These are phyloP conservation scores for Pelecanus crispus DNA, from an alignment of 2,113 vertebrate genomes.

Conservation along the genomic window DNA sequence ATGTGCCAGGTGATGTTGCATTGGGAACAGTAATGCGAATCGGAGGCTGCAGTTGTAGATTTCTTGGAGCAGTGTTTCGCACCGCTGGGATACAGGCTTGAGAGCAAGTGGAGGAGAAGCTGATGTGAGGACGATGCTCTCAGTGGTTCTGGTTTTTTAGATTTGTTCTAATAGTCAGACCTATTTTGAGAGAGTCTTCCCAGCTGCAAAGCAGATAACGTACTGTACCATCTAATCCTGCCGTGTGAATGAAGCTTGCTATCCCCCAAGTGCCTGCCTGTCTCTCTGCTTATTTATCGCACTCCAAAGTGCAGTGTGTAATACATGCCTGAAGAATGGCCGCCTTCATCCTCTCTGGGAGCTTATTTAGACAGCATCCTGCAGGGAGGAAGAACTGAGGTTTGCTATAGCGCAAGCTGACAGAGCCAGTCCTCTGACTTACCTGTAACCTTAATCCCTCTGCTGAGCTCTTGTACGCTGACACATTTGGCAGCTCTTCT, in stretches of 20 bases:
- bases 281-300: neutral
- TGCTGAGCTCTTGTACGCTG: neutral
- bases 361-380: neutral
- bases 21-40: neutral
- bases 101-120: constrained; percentile 8
- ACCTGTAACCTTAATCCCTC: constrained; percentile 30
- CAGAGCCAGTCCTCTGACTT: neutral
- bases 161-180: neutral
- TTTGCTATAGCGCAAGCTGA: neutral
- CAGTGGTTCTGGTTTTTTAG: neutral
- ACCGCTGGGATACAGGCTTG: neutral
- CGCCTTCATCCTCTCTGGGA: neutral
- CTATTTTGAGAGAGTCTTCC: constrained; percentile 36
- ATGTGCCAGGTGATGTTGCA: neutral
- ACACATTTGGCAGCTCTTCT: constrained; percentile 36
- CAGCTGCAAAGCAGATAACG: constrained; percentile 20
- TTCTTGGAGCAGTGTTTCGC: neutral
- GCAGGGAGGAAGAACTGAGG: neutral
- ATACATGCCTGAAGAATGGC: neutral
- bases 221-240: neutral
- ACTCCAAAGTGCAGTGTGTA: neutral
- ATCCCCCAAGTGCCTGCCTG: constrained; percentile 23
- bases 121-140: neutral
- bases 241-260: neutral
- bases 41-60: neutral